Evolutionary conservation across 1,140 invertebrate species (phyloP), one percentile per base, ranked within the genome.

Genomic region (Tenebrio molitor): DNA sequence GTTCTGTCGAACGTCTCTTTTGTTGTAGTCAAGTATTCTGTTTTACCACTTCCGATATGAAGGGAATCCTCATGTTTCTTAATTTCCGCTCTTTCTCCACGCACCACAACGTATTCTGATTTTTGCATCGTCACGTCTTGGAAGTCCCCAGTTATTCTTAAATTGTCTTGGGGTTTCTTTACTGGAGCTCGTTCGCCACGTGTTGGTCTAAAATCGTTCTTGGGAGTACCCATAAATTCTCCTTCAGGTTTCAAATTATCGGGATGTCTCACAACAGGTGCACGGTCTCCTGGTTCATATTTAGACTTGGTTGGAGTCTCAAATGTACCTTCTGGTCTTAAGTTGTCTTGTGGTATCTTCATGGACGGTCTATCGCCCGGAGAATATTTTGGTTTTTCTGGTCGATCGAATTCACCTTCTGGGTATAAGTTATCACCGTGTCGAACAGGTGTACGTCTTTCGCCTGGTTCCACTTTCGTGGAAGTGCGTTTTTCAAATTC

Each of bases 171-270:
- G 3, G 82, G 85, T 77, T 81, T 85, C 21, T 78, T 84, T 8
- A 90, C 84, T 64, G 88, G 86, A 17, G 85, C 86, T 70, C 89
- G 80, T 81, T 91, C 88, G 0, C 87, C 88, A 64, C 78, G 83
- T 0, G 85, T 82, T 1, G 86, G 84, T 78, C 84, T 87, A 72
- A 85, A 90, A 23, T 80, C 76, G 0, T 84, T 75, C 67, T 77
- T 76, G 74, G 46, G 85, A 81, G 66, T 82, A 82, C 74, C 87
- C 83, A 73, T 90, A 79, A 88, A 91, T 12, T 90, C 86, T n/a
- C 91, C 91, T 84, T 92, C 89, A 1, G 88, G 86, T 84, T 87
- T 89, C 1, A 92, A 81, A 83, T 92, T 92, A 79, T 88, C 86
- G 71, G 74, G 73, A 71, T 82, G 78, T 69, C 73, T 77, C 5